These are phyloP conservation scores for Pocota personata DNA, from an alignment of 2,888 invertebrate genomes.

Conservation along the genomic window DNA sequence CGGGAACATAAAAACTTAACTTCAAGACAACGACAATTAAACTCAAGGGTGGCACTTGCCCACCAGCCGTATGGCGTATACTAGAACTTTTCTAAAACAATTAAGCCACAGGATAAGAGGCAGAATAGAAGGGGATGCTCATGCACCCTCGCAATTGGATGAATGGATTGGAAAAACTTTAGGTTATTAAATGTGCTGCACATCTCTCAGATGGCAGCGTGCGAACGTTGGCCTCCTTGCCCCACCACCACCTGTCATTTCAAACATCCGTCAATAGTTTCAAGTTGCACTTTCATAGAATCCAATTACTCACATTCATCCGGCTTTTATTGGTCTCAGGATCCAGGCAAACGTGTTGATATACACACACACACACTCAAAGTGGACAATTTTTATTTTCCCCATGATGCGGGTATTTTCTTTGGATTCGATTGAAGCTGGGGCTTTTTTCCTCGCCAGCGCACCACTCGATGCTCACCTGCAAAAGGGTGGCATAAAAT, in stretches of 20 bases:
- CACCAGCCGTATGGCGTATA: slow-evolving; percentile 31
- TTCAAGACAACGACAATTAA: slow-evolving; percentile 69
- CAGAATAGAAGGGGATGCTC: neutral
- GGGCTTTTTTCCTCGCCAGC: slow-evolving; percentile 7
- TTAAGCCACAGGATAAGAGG: slow-evolving; percentile 37
- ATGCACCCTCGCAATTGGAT: neutral
- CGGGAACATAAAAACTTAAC: slow-evolving; percentile 44
- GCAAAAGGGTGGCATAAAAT: slow-evolving; percentile 23
- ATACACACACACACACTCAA: neutral
- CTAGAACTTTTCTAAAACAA: slow-evolving; percentile 52
- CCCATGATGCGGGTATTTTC: slow-evolving; percentile 5
- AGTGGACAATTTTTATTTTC: neutral
- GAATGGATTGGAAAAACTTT: slow-evolving; percentile 35
- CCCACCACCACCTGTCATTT: neutral
- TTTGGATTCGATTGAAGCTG: neutral
- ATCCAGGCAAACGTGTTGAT: slow-evolving; percentile 11
- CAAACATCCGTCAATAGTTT: slow-evolving; percentile 21
- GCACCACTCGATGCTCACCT: slow-evolving; percentile 11
- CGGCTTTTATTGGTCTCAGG: slow-evolving; percentile 47
- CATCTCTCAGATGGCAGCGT: neutral
- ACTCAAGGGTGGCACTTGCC: slow-evolving; percentile 57
- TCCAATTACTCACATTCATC: slow-evolving; percentile 55
- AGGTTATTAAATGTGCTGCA: slow-evolving; percentile 33
- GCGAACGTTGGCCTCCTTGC: neutral
- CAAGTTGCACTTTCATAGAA: slow-evolving; percentile 44